These are phyloP conservation scores for Phocides pigmalion DNA, from an alignment of 1,140 invertebrate genomes.

Conservation along the genomic window DNA sequence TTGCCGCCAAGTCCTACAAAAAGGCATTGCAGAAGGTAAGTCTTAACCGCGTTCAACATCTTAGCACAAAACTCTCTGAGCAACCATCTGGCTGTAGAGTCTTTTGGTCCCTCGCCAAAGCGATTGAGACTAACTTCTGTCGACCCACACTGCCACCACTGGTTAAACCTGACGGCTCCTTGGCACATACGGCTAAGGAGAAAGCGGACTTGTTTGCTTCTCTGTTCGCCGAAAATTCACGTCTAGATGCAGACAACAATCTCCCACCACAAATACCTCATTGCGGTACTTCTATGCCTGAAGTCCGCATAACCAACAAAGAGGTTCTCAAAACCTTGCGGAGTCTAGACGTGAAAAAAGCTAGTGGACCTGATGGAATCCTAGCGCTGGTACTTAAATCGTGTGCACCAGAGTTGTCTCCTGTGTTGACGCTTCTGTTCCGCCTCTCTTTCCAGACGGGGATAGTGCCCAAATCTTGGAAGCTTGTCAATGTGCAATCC, in stretches of 20 bases:
- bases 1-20: conserved; percentile 33
- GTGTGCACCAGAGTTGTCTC: conserved; percentile 33
- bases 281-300: neutral
- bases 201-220: conserved; percentile 14
- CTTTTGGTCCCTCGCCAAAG: conserved; percentile 39
- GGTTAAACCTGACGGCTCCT: conserved; percentile 19
- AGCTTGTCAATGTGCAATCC: neutral
- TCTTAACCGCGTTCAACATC: conserved; percentile 14
- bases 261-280: neutral
- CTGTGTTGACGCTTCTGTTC: neutral
- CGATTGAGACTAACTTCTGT: conserved; percentile 25
- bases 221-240: neutral
- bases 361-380: neutral
- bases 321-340: conserved; percentile 13
- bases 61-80: neutral
- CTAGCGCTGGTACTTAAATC: conserved; percentile 20
- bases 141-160: conserved; percentile 8
- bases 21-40: conserved; percentile 10
- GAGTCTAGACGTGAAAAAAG: neutral
- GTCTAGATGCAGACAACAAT: neutral
- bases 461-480: neutral
- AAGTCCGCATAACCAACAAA: conserved; percentile 14
- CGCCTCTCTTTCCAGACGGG: neutral
- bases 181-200: conserved; percentile 2
- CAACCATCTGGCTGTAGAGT: conserved; percentile 30